A percentile compares a stretch with the other conserved stretches of the same genome.
Conservation (phyloP, 2,888 invertebrate species). For the Cryptus viduatorius region DNA sequence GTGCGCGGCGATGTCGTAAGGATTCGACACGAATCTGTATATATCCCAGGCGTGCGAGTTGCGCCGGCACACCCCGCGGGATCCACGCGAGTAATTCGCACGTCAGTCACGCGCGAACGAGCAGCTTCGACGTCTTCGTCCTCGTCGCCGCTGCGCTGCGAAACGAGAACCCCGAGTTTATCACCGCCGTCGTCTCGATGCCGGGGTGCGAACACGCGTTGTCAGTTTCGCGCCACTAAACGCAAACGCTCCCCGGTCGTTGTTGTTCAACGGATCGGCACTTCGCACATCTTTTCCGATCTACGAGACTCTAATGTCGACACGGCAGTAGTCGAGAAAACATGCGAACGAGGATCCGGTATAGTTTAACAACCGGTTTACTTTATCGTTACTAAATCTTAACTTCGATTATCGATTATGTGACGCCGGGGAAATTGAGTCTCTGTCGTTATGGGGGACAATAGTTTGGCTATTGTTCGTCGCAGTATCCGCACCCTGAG, state of each 20-base stretch:
- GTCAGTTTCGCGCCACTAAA: conserved; percentile 52
- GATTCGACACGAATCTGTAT: conserved; percentile 77
- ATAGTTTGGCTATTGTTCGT: conserved; percentile 19
- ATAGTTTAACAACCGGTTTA: conserved; percentile 46
- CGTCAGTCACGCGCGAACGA: conserved; percentile 81
- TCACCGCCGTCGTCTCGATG: conserved; percentile 45
- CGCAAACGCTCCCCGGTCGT: conserved; percentile 17
- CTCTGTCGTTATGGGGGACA: conserved; percentile 2
- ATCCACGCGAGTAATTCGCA: conserved; percentile 77
- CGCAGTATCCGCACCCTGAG: not conserved
- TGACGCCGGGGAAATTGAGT: conserved; percentile 64
- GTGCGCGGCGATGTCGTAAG: conserved; percentile 58
- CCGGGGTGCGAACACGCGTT: conserved; percentile 37
- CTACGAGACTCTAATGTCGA: conserved; percentile 39
- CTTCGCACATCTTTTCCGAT: conserved; percentile 12
- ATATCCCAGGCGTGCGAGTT: conserved; percentile 1
- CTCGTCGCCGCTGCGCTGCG: conserved; percentile 44
- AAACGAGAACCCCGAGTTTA: conserved; percentile 52
- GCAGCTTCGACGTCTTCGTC: conserved; percentile 72
- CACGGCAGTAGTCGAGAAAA: too few species aligned
- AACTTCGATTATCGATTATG: conserved; percentile 70
- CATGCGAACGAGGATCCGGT: not conserved
- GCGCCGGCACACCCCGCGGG: conserved; percentile 62
- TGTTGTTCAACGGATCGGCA: conserved; percentile 27
- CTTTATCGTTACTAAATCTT: conserved; percentile 69